Base-by-base conservation (phyloP, 2,888 invertebrate species). In the Tetragnatha montana region DNA sequence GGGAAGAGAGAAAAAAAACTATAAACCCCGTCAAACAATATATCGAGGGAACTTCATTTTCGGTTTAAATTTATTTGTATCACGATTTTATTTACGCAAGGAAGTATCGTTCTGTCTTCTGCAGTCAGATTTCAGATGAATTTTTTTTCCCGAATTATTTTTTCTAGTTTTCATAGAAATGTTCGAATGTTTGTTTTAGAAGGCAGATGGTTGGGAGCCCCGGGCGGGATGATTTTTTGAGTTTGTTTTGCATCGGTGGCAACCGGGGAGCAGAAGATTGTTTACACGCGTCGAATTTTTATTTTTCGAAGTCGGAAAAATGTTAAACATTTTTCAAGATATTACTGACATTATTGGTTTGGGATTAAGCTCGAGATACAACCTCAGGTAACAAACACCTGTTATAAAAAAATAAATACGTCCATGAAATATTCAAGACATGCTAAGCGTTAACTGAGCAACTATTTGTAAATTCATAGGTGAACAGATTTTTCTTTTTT, bases 61-160 rank as follows among this genome's bases (percentile, higher is more conserved):
- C 22, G 68, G 74, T 82, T 81, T 76, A 82, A 86, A 87, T 78
- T 76, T 81, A 71, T 86, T 71, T 79, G 60, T 60, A 51, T 35
- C 51, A 50, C 49, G 68, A 47, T 71, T 76, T 76, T 87, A 87
- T 87, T 87, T 87, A 81, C 76, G 75, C 73, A 73, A 74, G 74
- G 80, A 80, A 49, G 51, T 50, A 51, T 76, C n/a, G n/a, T n/a
- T n/a, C 81, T 47, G 22, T 81, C 81, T n/a, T 81, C 81, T n/a
- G 0, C 49, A 51, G 81, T 73, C 81, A 82, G 81, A 82, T 82
- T 82, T 82, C 8, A 60, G 60, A 71, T 51, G 73, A 82, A 21
- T 81, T 82, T 50, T 22, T 82, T 49, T 70, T n/a, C n/a, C 21
- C 49, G 49, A 70, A 35, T 74, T 51, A 60, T 60, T 60, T 78